Base-by-base conservation (phyloP, 2,888 invertebrate species). In the Monopis laevigella region DNA sequence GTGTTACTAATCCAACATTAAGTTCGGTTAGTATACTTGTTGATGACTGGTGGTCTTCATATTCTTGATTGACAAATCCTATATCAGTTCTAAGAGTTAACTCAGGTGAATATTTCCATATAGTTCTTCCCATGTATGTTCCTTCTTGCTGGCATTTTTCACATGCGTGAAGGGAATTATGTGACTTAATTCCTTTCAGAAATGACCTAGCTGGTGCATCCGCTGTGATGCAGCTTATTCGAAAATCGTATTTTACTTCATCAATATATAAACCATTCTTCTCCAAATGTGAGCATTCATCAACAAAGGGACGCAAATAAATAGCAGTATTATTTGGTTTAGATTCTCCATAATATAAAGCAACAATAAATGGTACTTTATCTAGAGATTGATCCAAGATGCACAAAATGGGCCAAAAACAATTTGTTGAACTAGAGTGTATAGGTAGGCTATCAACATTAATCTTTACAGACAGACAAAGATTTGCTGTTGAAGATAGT, bases 371-470 rank as follows among this genome's bases (percentile, higher is more conserved):
- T 13, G 43, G 45, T 21, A 35, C 8, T 14, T 40, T 45, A 26
- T 45, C 29, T 13, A 26, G 5, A 43, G 24, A 19, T 18, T 43
- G 41, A 18, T 45, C 45, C 27, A 45, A 40, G 10, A 39, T 38
- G 35, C 43, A 45, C 24, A 45, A 41, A 43, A 45, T 45, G 10
- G 43, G 42, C 45, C 45, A 45, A 39, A 45, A 45, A 35, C 41
- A 45, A 43, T 43, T 21, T 32, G 35, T 42, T 12, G 42, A 17
- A 36, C 43, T 43, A n/a, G n/a, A n/a, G n/a, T n/a, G n/a, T n/a
- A n/a, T n/a, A n/a, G n/a, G n/a, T n/a, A n/a, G n/a, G n/a, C n/a
- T n/a, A n/a, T n/a, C n/a, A n/a, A n/a, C n/a, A n/a, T n/a, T n/a
- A n/a, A n/a, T n/a, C n/a, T n/a, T 45, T 39, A 45, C 41, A 27